Conservation (phyloP, 2,113 vertebrate genomes). For the Verasper variegatus region DNA sequence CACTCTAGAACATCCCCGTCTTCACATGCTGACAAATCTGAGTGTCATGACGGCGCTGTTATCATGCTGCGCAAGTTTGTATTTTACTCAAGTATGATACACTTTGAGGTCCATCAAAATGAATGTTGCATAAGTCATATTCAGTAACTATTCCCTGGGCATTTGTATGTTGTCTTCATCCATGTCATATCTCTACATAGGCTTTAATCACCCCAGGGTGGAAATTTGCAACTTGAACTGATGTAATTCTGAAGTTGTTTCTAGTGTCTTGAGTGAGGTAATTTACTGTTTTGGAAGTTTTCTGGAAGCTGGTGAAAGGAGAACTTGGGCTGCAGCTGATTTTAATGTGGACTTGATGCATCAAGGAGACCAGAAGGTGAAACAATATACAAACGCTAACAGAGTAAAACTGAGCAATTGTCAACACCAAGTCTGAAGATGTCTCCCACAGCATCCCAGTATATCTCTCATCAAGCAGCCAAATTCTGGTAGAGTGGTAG, state of each 20-base stretch:
- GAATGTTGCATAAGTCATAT: not conserved
- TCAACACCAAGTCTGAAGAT: too few species aligned
- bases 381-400: too few species aligned
- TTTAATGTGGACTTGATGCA: too few species aligned
- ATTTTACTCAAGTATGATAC: not conserved
- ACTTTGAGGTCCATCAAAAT: not conserved
- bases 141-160: not conserved
- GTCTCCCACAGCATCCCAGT: too few species aligned
- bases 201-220: not conserved
- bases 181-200: not conserved
- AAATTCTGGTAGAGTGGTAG: too few species aligned
- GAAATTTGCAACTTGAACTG: not conserved
- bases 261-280: not conserved
- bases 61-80: not conserved
- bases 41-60: not conserved
- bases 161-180: not conserved
- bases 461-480: too few species aligned
- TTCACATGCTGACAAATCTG: not conserved
- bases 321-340: too few species aligned
- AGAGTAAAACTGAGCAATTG: too few species aligned
- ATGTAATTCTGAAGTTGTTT: not conserved
- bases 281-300: not conserved
- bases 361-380: too few species aligned
- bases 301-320: too few species aligned
- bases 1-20: not conserved